Conservation (phyloP, 2,113 vertebrate genomes). For the Notarius lentiginosus region DNA sequence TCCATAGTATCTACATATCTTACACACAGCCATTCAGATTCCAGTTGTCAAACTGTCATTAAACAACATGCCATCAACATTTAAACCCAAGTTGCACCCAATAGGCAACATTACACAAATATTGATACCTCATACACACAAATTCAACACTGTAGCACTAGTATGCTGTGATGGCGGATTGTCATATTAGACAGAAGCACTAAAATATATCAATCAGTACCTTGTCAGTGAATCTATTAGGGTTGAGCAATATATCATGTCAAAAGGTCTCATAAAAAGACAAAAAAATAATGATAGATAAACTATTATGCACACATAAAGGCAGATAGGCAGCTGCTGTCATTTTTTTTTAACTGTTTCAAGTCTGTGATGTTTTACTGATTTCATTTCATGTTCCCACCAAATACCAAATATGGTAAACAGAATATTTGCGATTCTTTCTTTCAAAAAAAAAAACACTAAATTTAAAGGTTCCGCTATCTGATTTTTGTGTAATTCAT, state of each 20-base stretch:
- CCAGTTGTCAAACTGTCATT: slow-evolving; percentile 41
- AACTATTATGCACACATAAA: background rate
- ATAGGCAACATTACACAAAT: background rate
- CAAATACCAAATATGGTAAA: background rate
- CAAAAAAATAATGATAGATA: background rate
- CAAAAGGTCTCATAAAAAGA: background rate
- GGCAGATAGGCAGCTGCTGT: background rate
- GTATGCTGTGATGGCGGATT: background rate
- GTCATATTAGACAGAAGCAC: background rate
- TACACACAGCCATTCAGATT: slow-evolving; percentile 35
- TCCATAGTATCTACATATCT: slow-evolving; percentile 20
- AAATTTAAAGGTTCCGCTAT: background rate
- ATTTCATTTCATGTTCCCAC: background rate
- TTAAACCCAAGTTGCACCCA: background rate
- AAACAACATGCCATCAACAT: slow-evolving; percentile 24
- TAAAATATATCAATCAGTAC: background rate
- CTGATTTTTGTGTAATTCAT: background rate
- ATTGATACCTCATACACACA: background rate
- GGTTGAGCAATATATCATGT: background rate
- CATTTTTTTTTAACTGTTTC: background rate
- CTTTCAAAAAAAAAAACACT: no score
- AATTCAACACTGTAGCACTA: background rate
- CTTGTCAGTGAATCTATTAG: background rate
- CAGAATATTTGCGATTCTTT: background rate
- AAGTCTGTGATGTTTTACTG: background rate